Base-by-base conservation (phyloP, 2,113 vertebrate genomes). In the Vicugna pacos region DNA sequence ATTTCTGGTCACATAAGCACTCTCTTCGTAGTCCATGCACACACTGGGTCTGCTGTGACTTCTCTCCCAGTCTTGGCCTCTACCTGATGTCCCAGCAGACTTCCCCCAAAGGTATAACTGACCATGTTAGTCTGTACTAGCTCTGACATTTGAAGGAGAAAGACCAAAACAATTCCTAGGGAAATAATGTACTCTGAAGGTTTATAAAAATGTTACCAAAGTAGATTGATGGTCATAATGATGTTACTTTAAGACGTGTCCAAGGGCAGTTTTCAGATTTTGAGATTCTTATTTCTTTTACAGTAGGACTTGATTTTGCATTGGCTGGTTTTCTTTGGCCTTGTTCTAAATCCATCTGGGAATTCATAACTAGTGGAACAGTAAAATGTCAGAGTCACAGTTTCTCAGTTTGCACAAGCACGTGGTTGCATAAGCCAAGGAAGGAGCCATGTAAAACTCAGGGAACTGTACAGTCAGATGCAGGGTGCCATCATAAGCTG, bases 61-160 rank as follows among this genome's bases (percentile, higher is more conserved):
- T 97, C 98, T 97, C 94, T 97, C 93, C 97, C 96, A 72, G 73
- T 89, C 96, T 88, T 97, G 97, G 95, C 80, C 72, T 96, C 73
- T 96, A 94, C 97, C 97, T 94, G 35, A 86, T 76, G 65, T 24
- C 96, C 93, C 64, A 92, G 96, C 75, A 90, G 85, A 94, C 0
- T 4, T 38, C 60, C n/a, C 64, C 93, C 89, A 85, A 58, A 96
- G 93, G 30, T 81, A 62, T 85, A 30, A 69, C n/a, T 95, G 90
- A 88, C 84, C 92, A 97, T 92, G 52, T 72, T 73, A 56, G 46
- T 80, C 65, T 82, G 56, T 91, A 52, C 28, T 80, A 77, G 30
- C 58, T 58, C 35, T 80, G 69, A 72, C 38, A 77, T n/a, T 82
- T 82, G 81, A 92, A 93, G 46, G 69, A 90, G 50, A 95, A 94